phyloP scores from a whole-genome alignment of 2,113 vertebrate species.

The Equus przewalskii region DNA sequence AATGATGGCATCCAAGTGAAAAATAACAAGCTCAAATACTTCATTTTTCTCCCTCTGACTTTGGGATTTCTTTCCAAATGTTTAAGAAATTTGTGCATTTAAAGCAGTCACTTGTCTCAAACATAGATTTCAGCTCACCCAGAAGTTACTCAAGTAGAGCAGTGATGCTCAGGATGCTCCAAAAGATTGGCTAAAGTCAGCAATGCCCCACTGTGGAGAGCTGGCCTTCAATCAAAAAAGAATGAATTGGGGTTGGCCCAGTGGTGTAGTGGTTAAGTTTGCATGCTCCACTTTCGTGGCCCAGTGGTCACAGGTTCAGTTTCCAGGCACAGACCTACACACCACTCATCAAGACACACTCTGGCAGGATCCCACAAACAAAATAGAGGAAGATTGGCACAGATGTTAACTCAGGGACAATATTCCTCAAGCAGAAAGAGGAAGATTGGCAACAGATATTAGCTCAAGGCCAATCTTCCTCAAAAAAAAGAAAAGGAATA shows the following conservation, averaged over 20 bases:
- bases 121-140: not conserved
- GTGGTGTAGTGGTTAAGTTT: too few species aligned
- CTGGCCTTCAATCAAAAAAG: not conserved
- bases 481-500: not conserved
- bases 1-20: conserved; percentile 16
- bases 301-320: too few species aligned
- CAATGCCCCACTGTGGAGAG: not conserved
- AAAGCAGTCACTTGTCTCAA: not conserved
- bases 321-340: too few species aligned
- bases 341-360: too few species aligned
- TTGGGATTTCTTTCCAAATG: not conserved
- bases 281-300: too few species aligned
- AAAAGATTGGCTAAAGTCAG: not conserved
- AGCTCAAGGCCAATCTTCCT: too few species aligned
- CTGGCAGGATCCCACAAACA: too few species aligned
- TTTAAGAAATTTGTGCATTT: not conserved
- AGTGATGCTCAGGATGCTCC: not conserved
- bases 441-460: too few species aligned
- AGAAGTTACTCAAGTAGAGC: not conserved
- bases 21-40: not conserved
- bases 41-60: conserved; percentile 8
- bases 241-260: not conserved
- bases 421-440: too few species aligned
- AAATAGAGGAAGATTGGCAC: too few species aligned
- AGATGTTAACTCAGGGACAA: too few species aligned